Conservation (phyloP, 2,113 vertebrate genomes). For the Procavia capensis region DNA sequence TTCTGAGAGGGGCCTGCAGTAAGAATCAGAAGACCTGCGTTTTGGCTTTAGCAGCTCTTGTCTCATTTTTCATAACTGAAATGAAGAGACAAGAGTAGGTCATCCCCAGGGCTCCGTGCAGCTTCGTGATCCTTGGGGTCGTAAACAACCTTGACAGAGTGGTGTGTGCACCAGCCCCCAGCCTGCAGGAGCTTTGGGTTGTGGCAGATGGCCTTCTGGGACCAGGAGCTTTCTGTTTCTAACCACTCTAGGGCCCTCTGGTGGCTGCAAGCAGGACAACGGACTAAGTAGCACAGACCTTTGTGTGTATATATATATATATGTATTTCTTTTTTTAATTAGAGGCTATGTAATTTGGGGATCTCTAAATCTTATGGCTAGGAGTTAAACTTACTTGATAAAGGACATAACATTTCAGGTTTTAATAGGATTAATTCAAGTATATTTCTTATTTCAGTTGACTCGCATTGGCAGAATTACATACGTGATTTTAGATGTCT, state of each 20-base stretch:
- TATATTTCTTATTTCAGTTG: conserved; percentile 38
- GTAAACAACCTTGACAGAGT: background rate
- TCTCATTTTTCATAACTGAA: background rate
- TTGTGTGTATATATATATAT: conserved; percentile 18
- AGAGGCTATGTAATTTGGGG: conserved; percentile 4
- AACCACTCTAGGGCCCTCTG: background rate
- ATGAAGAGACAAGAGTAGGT: background rate
- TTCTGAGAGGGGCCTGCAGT: background rate
- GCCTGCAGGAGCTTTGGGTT: background rate
- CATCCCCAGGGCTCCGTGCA: background rate
- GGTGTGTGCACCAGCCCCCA: background rate
- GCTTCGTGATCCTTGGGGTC: background rate
- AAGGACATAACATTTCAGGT: conserved; percentile 2
- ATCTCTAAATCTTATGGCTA: background rate
- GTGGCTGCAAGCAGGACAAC: background rate
- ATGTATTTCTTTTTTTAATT: too few relatives aligned
- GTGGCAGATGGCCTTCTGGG: background rate
- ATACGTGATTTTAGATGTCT: conserved; percentile 40
- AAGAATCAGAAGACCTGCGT: background rate
- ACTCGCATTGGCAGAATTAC: conserved; percentile 7
- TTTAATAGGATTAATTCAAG: conserved; percentile 17
- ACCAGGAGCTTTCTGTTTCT: background rate
- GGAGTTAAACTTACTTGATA: conserved; percentile 19
- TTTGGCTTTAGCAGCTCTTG: conserved; percentile 20
- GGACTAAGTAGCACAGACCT: background rate